Evolutionary conservation across 2,888 invertebrate genomes (phyloP).

Genomic region (Hydroisotoma schaefferi): DNA sequence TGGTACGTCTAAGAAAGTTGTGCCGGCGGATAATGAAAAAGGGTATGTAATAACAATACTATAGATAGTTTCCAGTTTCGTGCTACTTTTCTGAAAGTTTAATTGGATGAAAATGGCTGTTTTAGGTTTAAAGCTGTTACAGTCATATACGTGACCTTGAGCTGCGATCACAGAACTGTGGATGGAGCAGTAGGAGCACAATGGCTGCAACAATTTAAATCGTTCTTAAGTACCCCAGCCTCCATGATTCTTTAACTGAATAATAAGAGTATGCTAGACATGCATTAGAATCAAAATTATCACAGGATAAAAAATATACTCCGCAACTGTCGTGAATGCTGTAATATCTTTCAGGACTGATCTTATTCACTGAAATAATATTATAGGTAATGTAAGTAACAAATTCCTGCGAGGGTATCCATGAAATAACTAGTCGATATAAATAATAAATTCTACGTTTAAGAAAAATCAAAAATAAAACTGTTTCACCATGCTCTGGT

Average conservation of each 20-base stretch:
- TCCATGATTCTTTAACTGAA: conserved; percentile 78
- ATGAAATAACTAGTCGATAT: no score
- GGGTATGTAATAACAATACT: conserved; percentile 61
- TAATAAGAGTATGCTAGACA: neutral
- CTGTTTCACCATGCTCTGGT: no score
- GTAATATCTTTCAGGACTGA: no score
- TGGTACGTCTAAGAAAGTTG: conserved; percentile 68
- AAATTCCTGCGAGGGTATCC: no score
- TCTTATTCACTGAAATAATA: no score
- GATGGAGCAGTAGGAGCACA: conserved; percentile 97
- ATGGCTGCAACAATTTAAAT: conserved; percentile 87
- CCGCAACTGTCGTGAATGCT: no score
- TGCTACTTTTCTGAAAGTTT: neutral
- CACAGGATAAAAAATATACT: no score
- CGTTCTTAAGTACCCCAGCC: conserved; percentile 84
- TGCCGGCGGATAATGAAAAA: conserved; percentile 68
- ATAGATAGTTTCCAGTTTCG: no score
- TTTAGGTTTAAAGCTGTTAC: conserved; percentile 69
- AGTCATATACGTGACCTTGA: conserved; percentile 84
- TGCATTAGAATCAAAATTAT: conserved; percentile 5
- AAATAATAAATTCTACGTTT: no score
- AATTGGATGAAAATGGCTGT: conserved; percentile 22
- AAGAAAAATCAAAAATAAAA: no score
- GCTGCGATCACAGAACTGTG: conserved; percentile 95
- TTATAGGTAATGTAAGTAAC: no score